phyloP scores from a whole-genome alignment of 2,888 invertebrate genomes.

The Cremastobaeus sp. region DNA sequence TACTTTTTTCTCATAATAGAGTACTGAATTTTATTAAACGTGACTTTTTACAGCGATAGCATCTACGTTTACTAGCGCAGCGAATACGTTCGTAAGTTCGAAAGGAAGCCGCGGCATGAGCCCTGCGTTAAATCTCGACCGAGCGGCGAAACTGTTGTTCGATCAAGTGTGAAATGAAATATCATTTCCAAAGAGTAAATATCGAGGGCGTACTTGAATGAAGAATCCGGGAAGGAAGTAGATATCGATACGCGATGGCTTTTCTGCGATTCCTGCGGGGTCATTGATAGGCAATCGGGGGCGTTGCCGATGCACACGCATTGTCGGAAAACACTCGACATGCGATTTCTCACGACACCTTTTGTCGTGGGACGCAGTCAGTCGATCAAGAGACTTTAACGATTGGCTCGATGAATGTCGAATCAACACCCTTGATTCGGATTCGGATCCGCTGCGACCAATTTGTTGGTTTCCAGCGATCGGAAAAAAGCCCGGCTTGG shows the following conservation, averaged over 20 bases:
- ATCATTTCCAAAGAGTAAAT: constrained; percentile 65
- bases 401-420: constrained; percentile 67
- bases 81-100: too few relatives aligned
- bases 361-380: constrained; percentile 71
- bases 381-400: constrained; percentile 71
- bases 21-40: too few relatives aligned
- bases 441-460: too few relatives aligned
- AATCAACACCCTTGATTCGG: too few relatives aligned
- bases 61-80: too few relatives aligned
- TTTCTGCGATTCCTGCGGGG: constrained; percentile 66
- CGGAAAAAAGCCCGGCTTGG: too few relatives aligned
- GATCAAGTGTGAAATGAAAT: constrained; percentile 47
- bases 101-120: too few relatives aligned
- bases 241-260: constrained; percentile 67
- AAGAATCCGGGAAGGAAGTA: constrained; percentile 60
- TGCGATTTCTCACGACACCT: constrained; percentile 72
- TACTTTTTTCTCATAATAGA: too few relatives aligned
- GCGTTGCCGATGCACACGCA: constrained; percentile 71
- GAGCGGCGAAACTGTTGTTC: constrained; percentile 1
- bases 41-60: too few relatives aligned
- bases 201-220: constrained; percentile 68
- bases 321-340: constrained; percentile 69
- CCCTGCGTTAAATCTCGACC: background rate
- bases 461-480: too few relatives aligned
- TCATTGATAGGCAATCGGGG: constrained; percentile 77